phyloP scores from a whole-genome alignment of 2,113 vertebrate genomes.

The Phaethon lepturus region DNA sequence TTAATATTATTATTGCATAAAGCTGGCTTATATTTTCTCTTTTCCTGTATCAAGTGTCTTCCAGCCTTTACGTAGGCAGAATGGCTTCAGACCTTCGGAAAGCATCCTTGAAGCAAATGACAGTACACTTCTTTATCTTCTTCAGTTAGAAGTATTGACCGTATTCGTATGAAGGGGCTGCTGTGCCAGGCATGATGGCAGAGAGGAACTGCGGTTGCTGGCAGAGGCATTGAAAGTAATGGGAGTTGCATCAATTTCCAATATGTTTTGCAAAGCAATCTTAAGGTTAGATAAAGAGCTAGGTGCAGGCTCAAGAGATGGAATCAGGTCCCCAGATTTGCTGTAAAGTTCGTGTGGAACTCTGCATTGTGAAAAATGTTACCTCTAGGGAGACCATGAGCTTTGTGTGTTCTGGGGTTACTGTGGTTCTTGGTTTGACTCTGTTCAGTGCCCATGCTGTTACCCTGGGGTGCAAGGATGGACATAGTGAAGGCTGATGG shows the following conservation, averaged over 20 bases:
- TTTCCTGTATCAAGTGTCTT: neutral
- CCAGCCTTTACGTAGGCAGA: neutral
- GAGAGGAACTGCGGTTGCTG: neutral
- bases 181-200: neutral
- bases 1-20: neutral
- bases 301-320: neutral
- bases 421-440: fast-evolving
- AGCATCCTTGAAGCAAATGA: neutral
- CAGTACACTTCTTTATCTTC: neutral
- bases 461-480: fast-evolving
- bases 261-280: neutral
- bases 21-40: neutral
- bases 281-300: neutral
- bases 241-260: neutral
- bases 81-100: neutral
- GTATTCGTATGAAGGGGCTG: neutral
- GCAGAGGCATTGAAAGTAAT: neutral
- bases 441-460: fast-evolving
- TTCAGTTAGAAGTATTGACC: neutral
- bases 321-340: neutral
- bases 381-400: neutral
- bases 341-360: neutral
- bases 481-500: neutral
- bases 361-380: neutral
- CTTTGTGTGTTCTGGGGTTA: too few relatives aligned